Base-by-base conservation (phyloP, 2,888 invertebrate species). In the Troides helena region DNA sequence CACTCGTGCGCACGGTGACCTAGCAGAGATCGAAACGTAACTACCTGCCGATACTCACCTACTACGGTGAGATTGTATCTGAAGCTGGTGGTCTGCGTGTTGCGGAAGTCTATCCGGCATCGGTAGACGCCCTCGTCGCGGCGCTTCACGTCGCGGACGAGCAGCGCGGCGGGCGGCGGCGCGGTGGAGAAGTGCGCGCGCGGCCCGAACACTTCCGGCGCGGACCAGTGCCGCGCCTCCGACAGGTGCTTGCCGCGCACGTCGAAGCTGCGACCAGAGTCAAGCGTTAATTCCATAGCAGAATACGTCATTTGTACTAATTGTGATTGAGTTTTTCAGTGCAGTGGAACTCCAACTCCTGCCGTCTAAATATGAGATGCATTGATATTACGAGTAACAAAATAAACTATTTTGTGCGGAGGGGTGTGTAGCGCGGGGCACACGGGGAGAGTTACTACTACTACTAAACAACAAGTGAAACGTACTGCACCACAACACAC, bases 121-220 rank as follows among this genome's bases (percentile, higher is more conserved):
- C 98, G 94, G 93, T 98, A 98, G 77, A 97, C 95, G 80, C 97
- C 97, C 86, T 98, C 97, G 89, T 98, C 98, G 82, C 95, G 95
- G 62, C 97, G 94, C 89, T 96, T 96, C 81, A 98, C 96, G 93
- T 97, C 96, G 72, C 94, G 84, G 74, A 93, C 92, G 46, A 96
- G 95, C 80, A 98, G 94, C 74, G 96, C 95, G 72, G 97, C 97
- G 74, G 97, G 97, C 76, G 96, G 94, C 68, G 96, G 95, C 70
- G 95, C 93, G 69, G 96, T 95, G 81, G 95, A 94, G 93, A 98
- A 97, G 93, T 96, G 96, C 74, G 98, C 97, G 78, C 98, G 95
- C 72, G 96, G 95, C 50, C 97, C 97, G 88, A 98, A 97, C 81
- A 96, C 96, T 87, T 96, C 96, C 70, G 96, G 95, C 69, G 96